Base-by-base conservation (phyloP, 2,888 invertebrate genomes). In the Tolmerus cingulatus region DNA sequence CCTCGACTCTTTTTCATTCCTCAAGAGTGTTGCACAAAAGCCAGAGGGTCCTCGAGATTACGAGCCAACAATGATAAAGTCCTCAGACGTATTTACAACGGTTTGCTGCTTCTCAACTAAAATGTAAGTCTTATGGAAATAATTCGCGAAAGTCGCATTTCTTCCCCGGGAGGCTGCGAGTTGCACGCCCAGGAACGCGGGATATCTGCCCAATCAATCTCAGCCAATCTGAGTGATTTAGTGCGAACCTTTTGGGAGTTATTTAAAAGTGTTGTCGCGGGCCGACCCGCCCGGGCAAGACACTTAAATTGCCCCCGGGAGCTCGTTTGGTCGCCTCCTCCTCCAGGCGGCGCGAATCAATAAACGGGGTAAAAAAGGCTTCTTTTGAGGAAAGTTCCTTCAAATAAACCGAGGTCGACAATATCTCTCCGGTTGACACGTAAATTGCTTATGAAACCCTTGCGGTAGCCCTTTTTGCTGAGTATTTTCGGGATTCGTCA, bases 391-490 rank as follows among this genome's bases (percentile, higher is more conserved):
- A 43, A 78, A 43, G 43, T 78, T 43, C 46, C 23, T 23, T 2
- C n/a, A 78, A 78, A 78, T 78, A 23, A n/a, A 40, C 19, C 23
- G 23, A 78, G 40, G 37, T 78, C 19, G 78, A 8, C 78, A 78
- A 78, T 78, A 78, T 43, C 40, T 78, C 78, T 78, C 43, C 16
- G 23, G 19, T 40, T 78, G 78, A 78, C 78, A 78, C 78, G 46
- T 78, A 78, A 78, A 78, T 78, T 78, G 78, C 78, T 78, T 78
- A 78, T 78, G 78, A 43, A 78, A 78, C 77, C 43, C 23, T 40
- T n/a, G 43, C 43, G 46, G 78, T 23, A 37, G 78, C 23, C 23
- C 46, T 78, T 78, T 78, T 78, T 78, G 19, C 12, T 37, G 14
- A n/a, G 34, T 34, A 37, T 43, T 78, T 78, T 78, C 40, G 43